Evolutionary conservation across 2,888 invertebrate species (phyloP).

Genomic region (Diplolepis rosae): DNA sequence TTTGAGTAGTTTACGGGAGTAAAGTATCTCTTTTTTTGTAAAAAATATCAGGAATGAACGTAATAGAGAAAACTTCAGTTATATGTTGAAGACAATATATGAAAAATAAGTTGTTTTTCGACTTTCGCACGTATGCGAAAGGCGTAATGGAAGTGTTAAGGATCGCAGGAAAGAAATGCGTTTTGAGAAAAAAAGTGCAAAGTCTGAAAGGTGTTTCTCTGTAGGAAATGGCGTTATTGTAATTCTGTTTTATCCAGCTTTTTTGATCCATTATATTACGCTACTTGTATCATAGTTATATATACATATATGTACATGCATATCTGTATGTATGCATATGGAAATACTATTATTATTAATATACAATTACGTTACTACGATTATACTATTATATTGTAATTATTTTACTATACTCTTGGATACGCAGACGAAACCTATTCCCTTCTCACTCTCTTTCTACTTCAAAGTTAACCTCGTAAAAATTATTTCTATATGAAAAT

Average conservation of each 20-base stretch:
- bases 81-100: neutral
- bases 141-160: neutral
- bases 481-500: neutral
- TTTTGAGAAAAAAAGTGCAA: constrained; percentile 33
- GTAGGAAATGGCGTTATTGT: constrained; percentile 54
- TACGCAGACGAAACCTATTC: neutral
- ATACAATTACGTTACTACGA: constrained; percentile 56
- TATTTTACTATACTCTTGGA: constrained; percentile 61
- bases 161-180: neutral
- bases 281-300: constrained; percentile 63
- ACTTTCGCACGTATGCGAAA: neutral
- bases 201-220: constrained; percentile 40
- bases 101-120: constrained; percentile 24
- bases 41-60: neutral
- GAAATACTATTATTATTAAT: constrained; percentile 54
- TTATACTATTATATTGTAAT: constrained; percentile 55
- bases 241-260: constrained; percentile 51
- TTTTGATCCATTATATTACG: constrained; percentile 54
- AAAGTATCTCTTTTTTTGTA: neutral
- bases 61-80: neutral
- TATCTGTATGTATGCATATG: constrained; percentile 47
- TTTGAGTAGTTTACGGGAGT: neutral
- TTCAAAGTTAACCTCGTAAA: constrained; percentile 1
- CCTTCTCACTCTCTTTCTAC: constrained; percentile 24
- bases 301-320: constrained; percentile 44